Evolutionary conservation across 2,888 invertebrate genomes (phyloP), one percentile per base, ranked within the genome.

Genomic region (Troides aeacus): DNA sequence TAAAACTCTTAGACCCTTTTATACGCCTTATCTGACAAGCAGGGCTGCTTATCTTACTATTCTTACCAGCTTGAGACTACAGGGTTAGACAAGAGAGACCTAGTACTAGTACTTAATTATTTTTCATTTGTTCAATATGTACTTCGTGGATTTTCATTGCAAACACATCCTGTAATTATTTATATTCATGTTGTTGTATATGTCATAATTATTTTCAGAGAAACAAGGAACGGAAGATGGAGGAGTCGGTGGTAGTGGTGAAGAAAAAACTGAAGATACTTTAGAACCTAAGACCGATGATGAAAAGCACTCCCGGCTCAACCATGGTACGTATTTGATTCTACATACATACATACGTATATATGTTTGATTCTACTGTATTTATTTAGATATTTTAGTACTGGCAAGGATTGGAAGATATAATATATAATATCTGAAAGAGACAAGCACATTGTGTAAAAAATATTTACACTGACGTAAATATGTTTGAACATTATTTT

Each of bases 231-330:
- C 74, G 10, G 90, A 90, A 71, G 90, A 87, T n/a, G 82, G 80
- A 1, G 79, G 76, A 10, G 86, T 82, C 18, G 82, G 87, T 69
- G 83, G 84, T 71, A 87, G 87, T 74, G 85, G 83, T n/a, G 90
- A 84, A 66, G 87, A 89, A 70, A 86, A 86, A 72, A 72, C 79
- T 23, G 82, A 75, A n/a, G 89, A 86, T 58, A 88, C 86, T 58
- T 77, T 81, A 23, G 88, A 89, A 72, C 75, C 80, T 56, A 87
- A 87, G 73, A 90, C 90, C 30, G 92, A 92, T 74, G 92, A 92
- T 74, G 91, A 92, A 80, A 92, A 91, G 73, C 88, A 90, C 73
- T 88, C 84, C 70, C 79, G 91, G 66, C 87, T 92, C 68, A 91
- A 92, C 72, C 90, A 92, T 74, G 92, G 92, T 91, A 75, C 58